phyloP scores from a whole-genome alignment of 2,888 invertebrate species.

The Orthosia gracilis region DNA sequence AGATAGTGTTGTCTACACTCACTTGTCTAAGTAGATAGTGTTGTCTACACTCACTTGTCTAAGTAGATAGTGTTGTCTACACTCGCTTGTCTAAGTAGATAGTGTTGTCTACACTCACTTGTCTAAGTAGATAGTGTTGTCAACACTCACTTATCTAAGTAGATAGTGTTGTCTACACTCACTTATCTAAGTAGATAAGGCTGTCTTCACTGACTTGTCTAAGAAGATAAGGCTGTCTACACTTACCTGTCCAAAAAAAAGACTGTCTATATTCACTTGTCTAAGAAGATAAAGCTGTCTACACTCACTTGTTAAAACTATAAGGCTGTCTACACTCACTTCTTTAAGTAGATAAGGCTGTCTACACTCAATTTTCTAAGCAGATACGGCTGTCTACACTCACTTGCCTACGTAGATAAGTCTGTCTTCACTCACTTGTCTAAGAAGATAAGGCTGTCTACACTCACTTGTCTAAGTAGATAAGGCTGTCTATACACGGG shows the following conservation, averaged over 20 bases:
- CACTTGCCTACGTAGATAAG: neutral
- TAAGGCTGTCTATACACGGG: slow-evolving; percentile 75
- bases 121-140: too few species aligned
- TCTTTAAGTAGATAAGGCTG: neutral
- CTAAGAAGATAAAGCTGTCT: neutral
- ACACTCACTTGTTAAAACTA: slow-evolving; percentile 77
- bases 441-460: neutral
- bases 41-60: slow-evolving; percentile 72
- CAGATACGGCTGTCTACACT: too few species aligned
- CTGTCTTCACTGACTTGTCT: too few species aligned
- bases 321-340: too few species aligned
- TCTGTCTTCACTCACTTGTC: neutral
- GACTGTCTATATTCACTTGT: neutral
- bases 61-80: neutral
- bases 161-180: too few species aligned
- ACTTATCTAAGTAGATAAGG: too few species aligned
- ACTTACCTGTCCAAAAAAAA: neutral
- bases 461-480: slow-evolving; percentile 78
- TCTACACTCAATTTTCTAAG: too few species aligned
- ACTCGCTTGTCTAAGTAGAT: too few species aligned
- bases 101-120: too few species aligned
- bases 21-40: neutral
- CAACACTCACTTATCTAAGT: too few species aligned
- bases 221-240: too few species aligned
- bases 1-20: too few species aligned